Percentiles rank a stretch among this genome's conserved stretches.
phyloP scores from a whole-genome alignment of 2,888 invertebrate genomes.

The Cephus pygmeus region DNA sequence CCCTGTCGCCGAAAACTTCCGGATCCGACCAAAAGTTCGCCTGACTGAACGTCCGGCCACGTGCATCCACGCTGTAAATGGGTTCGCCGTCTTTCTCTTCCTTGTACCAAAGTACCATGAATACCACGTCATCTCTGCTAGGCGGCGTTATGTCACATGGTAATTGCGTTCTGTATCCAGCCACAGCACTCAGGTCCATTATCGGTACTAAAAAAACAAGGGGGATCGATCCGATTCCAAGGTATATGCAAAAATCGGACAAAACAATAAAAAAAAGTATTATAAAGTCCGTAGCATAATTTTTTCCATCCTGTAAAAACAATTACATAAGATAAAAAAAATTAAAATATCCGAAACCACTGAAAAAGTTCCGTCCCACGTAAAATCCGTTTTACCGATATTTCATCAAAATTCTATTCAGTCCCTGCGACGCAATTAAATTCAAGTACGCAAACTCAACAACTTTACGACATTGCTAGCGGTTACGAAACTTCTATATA shows the following conservation, averaged over 20 bases:
- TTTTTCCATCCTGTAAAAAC: too few species aligned
- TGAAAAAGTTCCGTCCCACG: background rate
- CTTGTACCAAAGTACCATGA: constrained; percentile 92
- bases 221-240: constrained; percentile 6
- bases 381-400: background rate
- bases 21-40: constrained; percentile 67
- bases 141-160: constrained; percentile 89
- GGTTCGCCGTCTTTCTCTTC: constrained; percentile 83
- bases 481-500: background rate
- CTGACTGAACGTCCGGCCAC: constrained; percentile 61
- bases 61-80: constrained; percentile 78
- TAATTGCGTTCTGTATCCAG: constrained; percentile 83
- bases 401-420: background rate
- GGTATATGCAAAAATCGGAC: background rate
- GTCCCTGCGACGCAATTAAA: background rate
- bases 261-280: background rate
- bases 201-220: constrained; percentile 68
- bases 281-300: background rate
- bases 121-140: constrained; percentile 82
- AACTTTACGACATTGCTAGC: background rate
- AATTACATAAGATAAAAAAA: too few species aligned
- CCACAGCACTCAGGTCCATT: constrained; percentile 81
- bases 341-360: background rate
- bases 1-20: constrained; percentile 64
- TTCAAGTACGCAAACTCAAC: background rate